phyloP scores from a whole-genome alignment of 2,113 vertebrate genomes.

The Willisornis vidua region DNA sequence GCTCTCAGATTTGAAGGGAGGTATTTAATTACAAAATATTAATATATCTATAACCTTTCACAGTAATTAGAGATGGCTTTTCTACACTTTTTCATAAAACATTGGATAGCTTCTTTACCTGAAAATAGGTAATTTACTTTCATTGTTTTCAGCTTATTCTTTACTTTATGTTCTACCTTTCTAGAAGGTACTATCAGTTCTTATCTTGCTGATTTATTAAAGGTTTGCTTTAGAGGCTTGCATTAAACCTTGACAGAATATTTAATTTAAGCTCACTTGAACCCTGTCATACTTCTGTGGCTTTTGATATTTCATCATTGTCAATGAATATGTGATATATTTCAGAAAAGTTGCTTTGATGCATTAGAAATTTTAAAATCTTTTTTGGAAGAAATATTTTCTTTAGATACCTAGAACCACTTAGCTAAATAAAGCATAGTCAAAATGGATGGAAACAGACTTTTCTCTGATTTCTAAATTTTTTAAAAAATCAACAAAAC shows the following conservation, averaged over 20 bases:
- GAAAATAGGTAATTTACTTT: background rate
- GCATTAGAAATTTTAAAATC: background rate
- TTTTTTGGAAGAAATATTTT: background rate
- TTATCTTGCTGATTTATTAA: background rate
- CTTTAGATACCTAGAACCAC: background rate
- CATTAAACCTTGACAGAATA: background rate
- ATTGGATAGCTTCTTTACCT: background rate
- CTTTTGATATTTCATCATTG: background rate
- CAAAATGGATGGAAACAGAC: background rate
- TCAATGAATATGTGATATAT: background rate
- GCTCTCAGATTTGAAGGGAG: background rate
- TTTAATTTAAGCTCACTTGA: background rate
- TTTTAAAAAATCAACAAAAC: rapidly evolving
- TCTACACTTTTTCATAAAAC: background rate
- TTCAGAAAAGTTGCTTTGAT: background rate
- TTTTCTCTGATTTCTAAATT: background rate
- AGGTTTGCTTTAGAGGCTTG: background rate
- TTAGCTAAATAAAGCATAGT: background rate
- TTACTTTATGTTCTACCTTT: background rate
- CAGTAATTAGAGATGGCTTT: background rate
- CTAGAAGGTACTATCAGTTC: background rate
- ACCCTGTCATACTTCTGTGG: background rate
- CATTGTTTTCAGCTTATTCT: background rate
- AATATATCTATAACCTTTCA: background rate
- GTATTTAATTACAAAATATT: background rate